Conservation (phyloP, 2,797 vertebrate species). For the Sternotherus odoratus region DNA sequence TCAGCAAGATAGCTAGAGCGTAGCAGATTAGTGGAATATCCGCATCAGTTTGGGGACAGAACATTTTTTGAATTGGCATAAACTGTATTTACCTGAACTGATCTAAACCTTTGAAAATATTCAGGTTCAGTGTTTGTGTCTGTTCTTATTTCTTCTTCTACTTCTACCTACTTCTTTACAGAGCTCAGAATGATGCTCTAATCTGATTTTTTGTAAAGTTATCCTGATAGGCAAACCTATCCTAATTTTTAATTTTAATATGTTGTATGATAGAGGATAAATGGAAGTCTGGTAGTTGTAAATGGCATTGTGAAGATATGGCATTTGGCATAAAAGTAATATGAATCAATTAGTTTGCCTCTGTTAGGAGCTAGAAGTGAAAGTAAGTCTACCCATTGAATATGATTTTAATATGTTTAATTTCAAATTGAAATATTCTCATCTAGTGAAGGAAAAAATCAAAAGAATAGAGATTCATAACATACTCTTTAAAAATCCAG, state of each 20-base stretch:
- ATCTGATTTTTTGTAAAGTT: neutral
- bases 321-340: neutral
- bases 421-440: neutral
- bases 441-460: neutral
- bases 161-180: neutral
- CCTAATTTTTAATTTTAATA: neutral
- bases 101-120: neutral
- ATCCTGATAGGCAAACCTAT: neutral
- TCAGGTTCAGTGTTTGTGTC: neutral
- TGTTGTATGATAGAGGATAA: neutral
- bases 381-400: neutral
- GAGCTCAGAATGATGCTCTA: neutral
- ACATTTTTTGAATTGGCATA: neutral
- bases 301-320: neutral
- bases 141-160: neutral
- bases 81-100: rapidly evolving
- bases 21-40: neutral
- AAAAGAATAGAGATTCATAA: neutral
- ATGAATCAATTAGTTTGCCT: neutral
- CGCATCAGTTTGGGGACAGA: neutral
- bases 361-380: neutral
- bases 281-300: too few relatives aligned
- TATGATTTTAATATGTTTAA: neutral
- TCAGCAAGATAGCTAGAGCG: neutral
- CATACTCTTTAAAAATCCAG: neutral